Evolutionary conservation across 1,140 invertebrate species (phyloP).

Genomic region (Olivierus martensii): DNA sequence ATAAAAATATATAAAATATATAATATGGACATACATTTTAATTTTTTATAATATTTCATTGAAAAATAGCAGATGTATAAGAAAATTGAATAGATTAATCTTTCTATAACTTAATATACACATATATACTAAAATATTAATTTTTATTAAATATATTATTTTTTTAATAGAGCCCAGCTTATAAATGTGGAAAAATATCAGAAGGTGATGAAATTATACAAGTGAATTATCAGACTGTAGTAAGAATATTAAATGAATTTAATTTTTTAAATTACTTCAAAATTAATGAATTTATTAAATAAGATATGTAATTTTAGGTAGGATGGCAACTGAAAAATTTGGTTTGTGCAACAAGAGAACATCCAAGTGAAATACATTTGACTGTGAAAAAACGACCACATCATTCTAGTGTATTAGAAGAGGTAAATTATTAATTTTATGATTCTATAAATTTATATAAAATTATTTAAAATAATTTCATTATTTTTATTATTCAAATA

Average conservation of each 20-base stretch:
- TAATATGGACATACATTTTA: too few species aligned
- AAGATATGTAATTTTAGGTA: slow-evolving; percentile 30
- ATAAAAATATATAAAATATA: too few species aligned
- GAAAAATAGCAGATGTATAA: too few species aligned
- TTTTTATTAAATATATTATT: neutral
- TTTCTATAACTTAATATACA: too few species aligned
- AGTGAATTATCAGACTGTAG: slow-evolving; percentile 82
- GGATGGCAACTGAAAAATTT: slow-evolving; percentile 74
- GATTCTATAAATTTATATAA: too few species aligned
- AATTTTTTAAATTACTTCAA: neutral
- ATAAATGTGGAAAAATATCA: slow-evolving; percentile 76
- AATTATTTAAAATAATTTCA: too few species aligned
- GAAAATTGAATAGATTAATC: too few species aligned
- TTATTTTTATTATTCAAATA: too few species aligned
- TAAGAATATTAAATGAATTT: slow-evolving; percentile 25
- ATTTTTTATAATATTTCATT: too few species aligned
- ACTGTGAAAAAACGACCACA: slow-evolving; percentile 70
- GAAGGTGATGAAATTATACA: slow-evolving; percentile 87
- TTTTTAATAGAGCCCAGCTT: slow-evolving; percentile 24
- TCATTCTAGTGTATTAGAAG: slow-evolving; percentile 66
- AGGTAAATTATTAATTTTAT: slow-evolving; percentile 40
- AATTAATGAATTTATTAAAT: neutral
- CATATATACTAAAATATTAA: too few species aligned
- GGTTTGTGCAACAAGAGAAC: slow-evolving; percentile 57
- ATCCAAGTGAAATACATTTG: slow-evolving; percentile 60